phyloP scores from a whole-genome alignment of 2,888 invertebrate genomes.

The Athripsodes cinereus region DNA sequence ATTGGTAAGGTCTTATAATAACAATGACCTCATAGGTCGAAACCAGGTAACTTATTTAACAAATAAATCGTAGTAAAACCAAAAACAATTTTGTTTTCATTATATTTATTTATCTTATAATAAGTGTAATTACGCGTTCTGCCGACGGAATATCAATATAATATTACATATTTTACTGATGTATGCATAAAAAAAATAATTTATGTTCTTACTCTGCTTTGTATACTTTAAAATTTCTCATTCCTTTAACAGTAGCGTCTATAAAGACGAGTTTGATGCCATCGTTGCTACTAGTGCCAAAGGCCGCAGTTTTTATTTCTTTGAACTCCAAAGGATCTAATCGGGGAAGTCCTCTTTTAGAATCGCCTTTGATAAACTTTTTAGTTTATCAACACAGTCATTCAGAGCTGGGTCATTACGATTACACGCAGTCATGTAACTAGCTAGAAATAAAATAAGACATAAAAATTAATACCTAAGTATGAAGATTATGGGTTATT shows the following conservation, averaged over 20 bases:
- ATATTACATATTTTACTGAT: no score
- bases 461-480: no score
- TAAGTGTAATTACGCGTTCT: no score
- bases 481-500: no score
- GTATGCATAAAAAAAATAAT: no score
- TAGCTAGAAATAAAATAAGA: constrained; percentile 31
- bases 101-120: no score
- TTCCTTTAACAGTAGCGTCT: constrained; percentile 14
- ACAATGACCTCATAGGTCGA: no score
- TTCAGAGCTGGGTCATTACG: constrained; percentile 34
- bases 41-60: no score
- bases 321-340: constrained; percentile 22
- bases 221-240: constrained; percentile 10
- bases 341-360: constrained; percentile 4
- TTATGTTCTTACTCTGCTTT: constrained; percentile 17
- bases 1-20: no score
- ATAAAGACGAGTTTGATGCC: constrained; percentile 18
- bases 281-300: constrained; percentile 1
- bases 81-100: no score
- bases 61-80: no score
- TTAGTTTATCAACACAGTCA: constrained; percentile 29
- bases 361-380: constrained; percentile 18
- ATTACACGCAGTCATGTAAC: constrained; percentile 34
- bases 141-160: no score
- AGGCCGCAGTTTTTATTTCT: constrained; percentile 15